Evolutionary conservation across 2,888 invertebrate genomes (phyloP).

Genomic region (Hemaris fuciformis): DNA sequence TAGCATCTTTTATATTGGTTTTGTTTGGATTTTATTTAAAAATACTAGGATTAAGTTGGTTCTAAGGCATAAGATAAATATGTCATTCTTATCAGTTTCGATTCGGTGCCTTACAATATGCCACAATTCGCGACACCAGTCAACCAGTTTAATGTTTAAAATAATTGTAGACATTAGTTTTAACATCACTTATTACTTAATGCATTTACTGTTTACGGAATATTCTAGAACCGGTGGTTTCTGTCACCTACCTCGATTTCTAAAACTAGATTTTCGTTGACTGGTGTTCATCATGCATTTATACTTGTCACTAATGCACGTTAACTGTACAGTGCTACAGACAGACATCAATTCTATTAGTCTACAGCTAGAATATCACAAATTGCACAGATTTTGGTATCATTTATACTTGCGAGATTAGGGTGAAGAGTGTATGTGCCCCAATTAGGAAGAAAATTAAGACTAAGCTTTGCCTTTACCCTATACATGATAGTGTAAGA

Average conservation of each 20-base stretch:
- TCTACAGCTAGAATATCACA: conserved; percentile 2
- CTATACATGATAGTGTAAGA: conserved; percentile 57
- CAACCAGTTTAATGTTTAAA: background rate
- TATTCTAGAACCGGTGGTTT: background rate
- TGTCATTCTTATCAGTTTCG: background rate
- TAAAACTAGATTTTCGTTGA: background rate
- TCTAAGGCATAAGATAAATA: background rate
- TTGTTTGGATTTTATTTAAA: background rate
- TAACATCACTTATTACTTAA: background rate
- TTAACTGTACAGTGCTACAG: background rate
- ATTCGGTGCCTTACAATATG: conserved; percentile 3
- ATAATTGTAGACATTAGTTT: background rate
- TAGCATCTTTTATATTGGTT: background rate
- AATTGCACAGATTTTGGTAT: conserved; percentile 8
- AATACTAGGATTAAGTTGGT: background rate
- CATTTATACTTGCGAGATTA: conserved; percentile 1
- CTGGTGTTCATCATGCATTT: conserved; percentile 8
- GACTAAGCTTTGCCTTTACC: conserved; percentile 64
- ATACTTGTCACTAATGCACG: conserved; percentile 6
- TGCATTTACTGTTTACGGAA: background rate
- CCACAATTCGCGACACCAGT: background rate
- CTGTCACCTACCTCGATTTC: background rate
- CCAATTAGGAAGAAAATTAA: conserved; percentile 46
- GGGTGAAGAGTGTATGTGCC: conserved; percentile 31
- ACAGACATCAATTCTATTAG: background rate